Evolutionary conservation across 2,888 invertebrate genomes (phyloP).

Genomic region (Leptinotarsa tumamoca): DNA sequence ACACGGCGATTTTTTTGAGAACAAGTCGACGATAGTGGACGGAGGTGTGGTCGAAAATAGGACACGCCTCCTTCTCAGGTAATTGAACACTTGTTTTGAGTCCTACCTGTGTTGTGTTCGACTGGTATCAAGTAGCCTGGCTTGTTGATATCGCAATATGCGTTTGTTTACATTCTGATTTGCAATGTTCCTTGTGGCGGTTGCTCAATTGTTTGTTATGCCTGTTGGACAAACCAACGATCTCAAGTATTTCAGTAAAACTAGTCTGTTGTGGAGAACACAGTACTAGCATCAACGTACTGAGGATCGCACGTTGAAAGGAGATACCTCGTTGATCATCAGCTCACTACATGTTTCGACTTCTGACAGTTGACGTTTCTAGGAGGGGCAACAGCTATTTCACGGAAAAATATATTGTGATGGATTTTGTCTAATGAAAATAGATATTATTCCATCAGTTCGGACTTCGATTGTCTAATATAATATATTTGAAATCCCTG

Average conservation of each 20-base stretch:
- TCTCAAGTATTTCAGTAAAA: background rate
- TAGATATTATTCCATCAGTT: no score
- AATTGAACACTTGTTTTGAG: conserved; percentile 61
- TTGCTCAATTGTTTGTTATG: background rate
- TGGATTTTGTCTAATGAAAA: no score
- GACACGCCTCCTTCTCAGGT: conserved; percentile 60
- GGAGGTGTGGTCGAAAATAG: conserved; percentile 59
- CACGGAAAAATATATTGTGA: no score
- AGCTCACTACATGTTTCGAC: no score
- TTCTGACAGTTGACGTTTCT: no score
- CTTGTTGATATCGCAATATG: conserved; percentile 36
- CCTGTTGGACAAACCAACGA: background rate
- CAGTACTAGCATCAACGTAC: no score
- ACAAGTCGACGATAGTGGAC: conserved; percentile 62
- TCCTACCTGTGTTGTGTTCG: conserved; percentile 57
- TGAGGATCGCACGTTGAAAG: no score
- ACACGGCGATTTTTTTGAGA: conserved; percentile 64
- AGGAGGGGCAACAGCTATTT: no score
- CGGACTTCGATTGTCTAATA: no score
- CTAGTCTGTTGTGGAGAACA: no score
- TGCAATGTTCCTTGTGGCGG: background rate
- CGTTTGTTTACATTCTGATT: conserved; percentile 11
- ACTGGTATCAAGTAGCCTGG: conserved; percentile 34
- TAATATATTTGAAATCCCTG: no score
- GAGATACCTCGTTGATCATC: no score